Evolutionary conservation across 2,797 vertebrate species (phyloP).

Genomic region (Hydrolagus colliei): DNA sequence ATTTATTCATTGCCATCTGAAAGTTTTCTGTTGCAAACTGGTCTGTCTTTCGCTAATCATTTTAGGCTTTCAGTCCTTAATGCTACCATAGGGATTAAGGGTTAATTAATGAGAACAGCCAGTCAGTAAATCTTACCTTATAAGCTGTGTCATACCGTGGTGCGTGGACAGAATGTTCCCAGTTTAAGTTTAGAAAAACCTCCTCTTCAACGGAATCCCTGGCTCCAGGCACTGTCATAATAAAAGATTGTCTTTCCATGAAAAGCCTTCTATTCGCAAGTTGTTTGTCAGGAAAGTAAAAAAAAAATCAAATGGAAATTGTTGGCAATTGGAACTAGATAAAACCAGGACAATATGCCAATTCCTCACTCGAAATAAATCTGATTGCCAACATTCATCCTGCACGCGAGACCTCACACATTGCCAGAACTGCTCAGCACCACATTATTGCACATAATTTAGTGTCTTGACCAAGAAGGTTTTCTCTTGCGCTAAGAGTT

Average conservation of each 20-base stretch:
- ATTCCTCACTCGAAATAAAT: conserved; percentile 51
- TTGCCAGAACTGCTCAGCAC: conserved; percentile 38
- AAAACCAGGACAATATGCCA: conserved; percentile 52
- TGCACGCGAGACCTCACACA: conserved; percentile 60
- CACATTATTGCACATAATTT: background rate
- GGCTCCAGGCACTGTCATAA: conserved; percentile 42
- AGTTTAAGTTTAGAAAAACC: conserved; percentile 27
- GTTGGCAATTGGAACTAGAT: conserved; percentile 50
- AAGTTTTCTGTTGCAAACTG: background rate
- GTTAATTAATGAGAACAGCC: background rate
- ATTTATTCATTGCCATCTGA: background rate
- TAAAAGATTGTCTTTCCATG: conserved; percentile 44
- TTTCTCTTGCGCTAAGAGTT: conserved; percentile 36
- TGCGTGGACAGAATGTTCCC: conserved; percentile 25
- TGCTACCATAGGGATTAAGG: background rate
- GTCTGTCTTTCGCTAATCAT: background rate
- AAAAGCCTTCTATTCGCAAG: conserved; percentile 45
- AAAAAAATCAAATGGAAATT: conserved; percentile 43
- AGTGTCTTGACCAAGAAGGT: conserved; percentile 22
- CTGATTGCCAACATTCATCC: conserved; percentile 53
- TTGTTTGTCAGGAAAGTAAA: conserved; percentile 36
- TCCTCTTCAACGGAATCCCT: conserved; percentile 34
- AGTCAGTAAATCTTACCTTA: conserved; percentile 30
- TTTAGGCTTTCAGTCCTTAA: background rate
- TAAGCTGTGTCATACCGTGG: conserved; percentile 23